Percentiles rank a stretch among this genome's conserved stretches.
Conservation (phyloP, 2,113 vertebrate species). For the Myrmecophaga tridactyla region DNA sequence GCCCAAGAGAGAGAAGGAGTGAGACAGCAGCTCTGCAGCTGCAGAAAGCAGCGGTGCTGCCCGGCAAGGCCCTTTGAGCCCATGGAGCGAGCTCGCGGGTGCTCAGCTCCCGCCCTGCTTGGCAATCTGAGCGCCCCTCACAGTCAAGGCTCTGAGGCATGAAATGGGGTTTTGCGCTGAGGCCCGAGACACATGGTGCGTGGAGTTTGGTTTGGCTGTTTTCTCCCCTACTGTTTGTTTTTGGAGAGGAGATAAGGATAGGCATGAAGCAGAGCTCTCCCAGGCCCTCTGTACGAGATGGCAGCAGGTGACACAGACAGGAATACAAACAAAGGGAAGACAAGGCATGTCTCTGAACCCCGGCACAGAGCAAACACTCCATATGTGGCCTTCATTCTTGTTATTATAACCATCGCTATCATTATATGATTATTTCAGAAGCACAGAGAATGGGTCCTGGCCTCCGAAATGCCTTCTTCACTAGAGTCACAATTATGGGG, state of each 20-base stretch:
- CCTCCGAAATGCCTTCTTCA: background rate
- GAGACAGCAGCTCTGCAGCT: background rate
- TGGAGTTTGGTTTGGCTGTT: conserved; percentile 50
- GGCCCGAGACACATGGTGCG: conserved; percentile 10
- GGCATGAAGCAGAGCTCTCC: conserved; percentile 53
- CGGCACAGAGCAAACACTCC: background rate
- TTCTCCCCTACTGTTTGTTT: conserved; percentile 54
- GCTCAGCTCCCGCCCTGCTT: background rate
- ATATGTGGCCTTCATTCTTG: background rate
- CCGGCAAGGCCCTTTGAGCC: background rate
- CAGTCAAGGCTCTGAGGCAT: conserved; percentile 59
- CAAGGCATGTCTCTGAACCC: background rate
- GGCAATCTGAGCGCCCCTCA: background rate
- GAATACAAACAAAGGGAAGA: conserved; percentile 28
- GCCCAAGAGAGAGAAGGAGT: background rate
- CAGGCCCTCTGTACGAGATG: background rate
- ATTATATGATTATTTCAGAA: conserved; percentile 37
- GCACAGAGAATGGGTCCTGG: background rate
- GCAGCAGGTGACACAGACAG: background rate
- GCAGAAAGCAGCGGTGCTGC: background rate
- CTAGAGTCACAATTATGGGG: background rate
- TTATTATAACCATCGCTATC: background rate
- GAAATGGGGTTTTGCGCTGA: conserved; percentile 67
- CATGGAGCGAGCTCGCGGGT: background rate
- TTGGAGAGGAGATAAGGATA: conserved; percentile 66